Percentiles rank a stretch among this genome's conserved stretches.
These are phyloP conservation scores for Alviniconcha strummeri DNA, from an alignment of 2,888 invertebrate genomes.

Conservation along the genomic window DNA sequence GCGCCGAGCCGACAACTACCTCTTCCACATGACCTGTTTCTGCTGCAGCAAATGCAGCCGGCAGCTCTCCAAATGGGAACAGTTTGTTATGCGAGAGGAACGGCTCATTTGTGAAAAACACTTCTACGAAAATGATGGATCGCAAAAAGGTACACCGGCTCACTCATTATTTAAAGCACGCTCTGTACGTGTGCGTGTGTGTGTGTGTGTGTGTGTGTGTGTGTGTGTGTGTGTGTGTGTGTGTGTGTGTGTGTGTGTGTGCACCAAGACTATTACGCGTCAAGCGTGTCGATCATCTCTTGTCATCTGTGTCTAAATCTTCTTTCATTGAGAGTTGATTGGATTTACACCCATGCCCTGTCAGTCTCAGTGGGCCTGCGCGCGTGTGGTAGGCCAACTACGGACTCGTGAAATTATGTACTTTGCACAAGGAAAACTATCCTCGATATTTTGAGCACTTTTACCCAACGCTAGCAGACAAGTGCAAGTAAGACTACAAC, in stretches of 20 bases:
- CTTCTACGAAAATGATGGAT: constrained; percentile 80
- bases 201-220: background rate
- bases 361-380: too few relatives aligned
- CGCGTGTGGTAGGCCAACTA: too few relatives aligned
- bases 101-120: constrained; percentile 97
- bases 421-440: too few relatives aligned
- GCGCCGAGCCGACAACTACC: constrained; percentile 89
- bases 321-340: too few relatives aligned
- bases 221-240: background rate
- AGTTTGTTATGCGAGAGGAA: constrained; percentile 96
- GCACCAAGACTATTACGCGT: too few relatives aligned
- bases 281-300: too few relatives aligned
- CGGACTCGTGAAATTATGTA: too few relatives aligned
- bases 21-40: constrained; percentile 99
- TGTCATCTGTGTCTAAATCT: too few relatives aligned
- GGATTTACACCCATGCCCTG: too few relatives aligned
- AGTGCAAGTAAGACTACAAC: too few relatives aligned
- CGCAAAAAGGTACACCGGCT: background rate
- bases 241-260: constrained; percentile 1
- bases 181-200: background rate
- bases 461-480: too few relatives aligned
- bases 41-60: constrained; percentile 89
- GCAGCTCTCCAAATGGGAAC: constrained; percentile 83
- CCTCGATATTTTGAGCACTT: too few relatives aligned
- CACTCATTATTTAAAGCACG: background rate